Evolutionary conservation across 2,797 vertebrate genomes (phyloP).

Genomic region (Falco peregrinus): DNA sequence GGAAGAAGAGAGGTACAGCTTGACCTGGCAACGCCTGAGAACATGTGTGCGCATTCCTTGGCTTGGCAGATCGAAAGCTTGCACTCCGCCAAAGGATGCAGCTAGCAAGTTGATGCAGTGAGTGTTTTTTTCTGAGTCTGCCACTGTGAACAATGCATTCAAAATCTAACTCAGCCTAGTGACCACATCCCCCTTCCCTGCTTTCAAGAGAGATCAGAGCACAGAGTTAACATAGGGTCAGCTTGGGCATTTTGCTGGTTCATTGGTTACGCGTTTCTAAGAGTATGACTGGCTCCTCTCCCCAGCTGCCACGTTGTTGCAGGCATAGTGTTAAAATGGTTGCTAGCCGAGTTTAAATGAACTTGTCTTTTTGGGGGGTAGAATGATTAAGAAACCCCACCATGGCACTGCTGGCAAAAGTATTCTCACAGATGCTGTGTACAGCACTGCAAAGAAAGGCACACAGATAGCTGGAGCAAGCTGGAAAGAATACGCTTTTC

Average conservation of each 20-base stretch:
- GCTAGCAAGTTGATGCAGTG: not conserved
- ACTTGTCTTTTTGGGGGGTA: not conserved
- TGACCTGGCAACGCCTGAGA: not conserved
- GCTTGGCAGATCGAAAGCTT: not conserved
- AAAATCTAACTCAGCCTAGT: not conserved
- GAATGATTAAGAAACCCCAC: not conserved
- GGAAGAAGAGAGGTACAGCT: not conserved
- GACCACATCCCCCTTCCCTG: not conserved
- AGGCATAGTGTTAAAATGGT: not conserved
- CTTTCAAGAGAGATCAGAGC: not conserved
- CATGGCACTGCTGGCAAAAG: not conserved
- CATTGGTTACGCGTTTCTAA: not conserved
- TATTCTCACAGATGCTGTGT: not conserved
- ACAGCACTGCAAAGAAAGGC: not conserved
- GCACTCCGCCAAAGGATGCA: not conserved
- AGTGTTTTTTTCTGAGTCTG: not conserved
- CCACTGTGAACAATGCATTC: not conserved
- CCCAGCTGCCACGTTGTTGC: not conserved
- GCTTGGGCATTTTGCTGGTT: not conserved
- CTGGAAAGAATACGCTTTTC: not conserved
- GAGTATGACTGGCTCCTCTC: not conserved
- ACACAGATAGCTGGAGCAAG: not conserved
- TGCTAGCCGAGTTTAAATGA: not conserved
- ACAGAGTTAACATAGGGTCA: not conserved
- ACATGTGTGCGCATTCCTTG: accelerated